Evolutionary conservation across 2,888 invertebrate genomes (phyloP), one percentile per base, ranked within the genome.

Genomic region (Synergus laeviventris): DNA sequence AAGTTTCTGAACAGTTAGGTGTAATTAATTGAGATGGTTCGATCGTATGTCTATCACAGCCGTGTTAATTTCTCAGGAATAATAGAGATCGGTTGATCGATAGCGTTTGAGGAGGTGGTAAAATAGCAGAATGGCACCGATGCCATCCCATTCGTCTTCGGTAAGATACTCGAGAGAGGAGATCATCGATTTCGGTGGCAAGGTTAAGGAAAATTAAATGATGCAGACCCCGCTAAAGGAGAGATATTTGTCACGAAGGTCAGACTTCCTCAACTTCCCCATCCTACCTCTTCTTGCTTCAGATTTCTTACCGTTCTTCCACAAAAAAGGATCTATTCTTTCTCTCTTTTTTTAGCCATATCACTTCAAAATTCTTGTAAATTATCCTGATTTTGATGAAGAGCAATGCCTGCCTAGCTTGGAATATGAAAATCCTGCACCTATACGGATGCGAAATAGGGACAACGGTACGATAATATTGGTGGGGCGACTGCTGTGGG

Each of bases 121-220:
- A 90, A 88, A 87, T 85, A 86, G 86, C 84, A 87, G 89, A 88
- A 87, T 85, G 86, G 81, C 84, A 85, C 84, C 87, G 87, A 87
- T 90, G 87, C 89, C 89, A 85, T 87, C 86, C 86, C 87, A 90
- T 90, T 89, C 88, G 88, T 90, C 89, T 90, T 88, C 87, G 85
- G 86, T 87, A 87, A 88, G 88, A 88, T 87, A 88, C 87, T 87
- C 87, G 84, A 84, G 86, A 87, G 86, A 87, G 87, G 83, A 88
- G 89, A 90, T 90, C 90, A 90, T 90, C 90, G 90, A 90, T 90
- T 90, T 86, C 85, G 85, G 85, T 83, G 84, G 84, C 84, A 81
- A 84, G 86, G 84, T 87, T 89, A 88, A 90, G 90, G 90, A 89
- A 90, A 90, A 90, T 90, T 90, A 90, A 90, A 90, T 90, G 90